Base-by-base conservation (phyloP, 2,113 vertebrate genomes). In the Plestiodon gilberti region DNA sequence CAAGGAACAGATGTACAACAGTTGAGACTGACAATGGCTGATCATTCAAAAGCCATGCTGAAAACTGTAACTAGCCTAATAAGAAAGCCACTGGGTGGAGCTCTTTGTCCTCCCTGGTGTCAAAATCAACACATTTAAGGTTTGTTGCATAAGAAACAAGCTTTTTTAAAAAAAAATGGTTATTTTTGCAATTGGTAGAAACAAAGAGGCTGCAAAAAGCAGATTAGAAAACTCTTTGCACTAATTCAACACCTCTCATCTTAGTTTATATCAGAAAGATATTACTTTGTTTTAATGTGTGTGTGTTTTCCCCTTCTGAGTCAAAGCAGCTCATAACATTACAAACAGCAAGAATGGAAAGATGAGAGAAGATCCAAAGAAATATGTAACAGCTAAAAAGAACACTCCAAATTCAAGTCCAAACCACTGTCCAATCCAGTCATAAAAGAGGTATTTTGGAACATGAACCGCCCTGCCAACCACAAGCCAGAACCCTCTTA, bases 11-110 rank as follows among this genome's bases (percentile, higher is more conserved):
- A 0, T 33, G 77, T 82, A 2, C 59, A 78, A 59, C 33, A 74
- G 18, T 76, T 61, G 78, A 15, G 76, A 43, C 80, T 0, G 9
- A 77, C 74, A 85, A 11, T 38, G 64, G 73, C 52, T 55, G 69
- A 10, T 3, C 89, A 81, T 8, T 73, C 35, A 38, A 84, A 64
- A 87, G 77, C 82, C 61, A 28, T 64, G 43, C 55, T 80, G 87
- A 3, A 2, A 70, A 78, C 22, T 83, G 67, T 18, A 84, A 5
- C 28, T n/a, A 75, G 38, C 0, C 9, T 62, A 7, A 23, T 75
- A 92, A 65, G 23, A 6, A n/a, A 23, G 52, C 65, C 78, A 59
- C 59, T 20, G 81, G 25, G 73, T 87, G 80, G 84, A 87, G 88
- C 22, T 76, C 67, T 55, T 59, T 30, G 70, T 40, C 73, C n/a